Percentiles rank a stretch among this genome's conserved stretches.
Evolutionary conservation across 2,888 invertebrate species (phyloP).

Genomic region (Agrypnus murinus): DNA sequence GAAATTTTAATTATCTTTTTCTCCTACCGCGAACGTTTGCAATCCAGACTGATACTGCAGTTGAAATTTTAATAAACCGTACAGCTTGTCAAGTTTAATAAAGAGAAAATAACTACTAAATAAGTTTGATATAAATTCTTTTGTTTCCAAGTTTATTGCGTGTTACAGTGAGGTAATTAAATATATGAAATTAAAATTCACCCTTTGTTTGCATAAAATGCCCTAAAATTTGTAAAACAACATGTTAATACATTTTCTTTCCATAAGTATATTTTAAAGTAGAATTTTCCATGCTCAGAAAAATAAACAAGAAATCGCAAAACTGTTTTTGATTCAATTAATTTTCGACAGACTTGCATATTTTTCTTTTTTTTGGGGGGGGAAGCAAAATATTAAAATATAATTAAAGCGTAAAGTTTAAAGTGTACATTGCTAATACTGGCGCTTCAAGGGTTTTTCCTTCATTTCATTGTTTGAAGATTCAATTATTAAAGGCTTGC

Average conservation of each 20-base stretch:
- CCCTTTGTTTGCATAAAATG: too few relatives aligned
- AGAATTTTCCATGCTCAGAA: too few relatives aligned
- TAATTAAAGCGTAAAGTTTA: not conserved
- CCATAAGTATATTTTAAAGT: too few relatives aligned
- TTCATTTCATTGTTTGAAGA: not conserved
- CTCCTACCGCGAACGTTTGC: not conserved
- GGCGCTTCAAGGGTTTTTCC: slow-evolving; percentile 1
- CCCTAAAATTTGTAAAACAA: too few relatives aligned
- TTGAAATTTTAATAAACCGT: slow-evolving; percentile 11
- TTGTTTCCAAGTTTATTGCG: slow-evolving; percentile 3
- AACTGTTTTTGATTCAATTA: too few relatives aligned
- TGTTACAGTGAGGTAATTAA: not conserved
- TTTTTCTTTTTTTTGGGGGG: too few relatives aligned
- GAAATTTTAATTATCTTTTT: not conserved
- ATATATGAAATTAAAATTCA: slow-evolving; percentile 5
- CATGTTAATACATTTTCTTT: too few relatives aligned
- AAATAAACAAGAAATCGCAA: too few relatives aligned
- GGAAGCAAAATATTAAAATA: too few relatives aligned
- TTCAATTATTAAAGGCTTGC: too few relatives aligned
- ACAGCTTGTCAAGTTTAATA: not conserved
- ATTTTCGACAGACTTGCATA: too few relatives aligned
- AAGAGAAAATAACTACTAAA: not conserved
- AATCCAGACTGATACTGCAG: not conserved
- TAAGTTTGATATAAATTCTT: slow-evolving; percentile 1
- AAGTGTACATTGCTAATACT: not conserved